Percentiles rank a stretch among this genome's conserved stretches.
phyloP scores from a whole-genome alignment of 2,888 invertebrate genomes.

The Himalopsyche kuldschensis region DNA sequence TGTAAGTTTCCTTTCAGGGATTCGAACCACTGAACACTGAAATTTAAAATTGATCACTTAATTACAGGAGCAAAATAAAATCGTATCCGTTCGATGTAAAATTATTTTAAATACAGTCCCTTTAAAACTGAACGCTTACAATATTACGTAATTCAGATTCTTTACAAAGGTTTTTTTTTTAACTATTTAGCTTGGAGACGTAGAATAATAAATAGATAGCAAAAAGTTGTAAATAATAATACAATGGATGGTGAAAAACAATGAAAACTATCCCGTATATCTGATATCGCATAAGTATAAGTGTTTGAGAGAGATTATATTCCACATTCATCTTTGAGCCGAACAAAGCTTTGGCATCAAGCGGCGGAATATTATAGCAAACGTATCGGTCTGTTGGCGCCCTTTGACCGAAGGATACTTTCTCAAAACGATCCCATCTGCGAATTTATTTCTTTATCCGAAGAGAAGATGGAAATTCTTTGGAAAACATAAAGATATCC shows the following conservation, averaged over 20 bases:
- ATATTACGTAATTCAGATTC: too few species aligned
- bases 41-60: too few species aligned
- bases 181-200: too few species aligned
- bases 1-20: too few species aligned
- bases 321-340: slow-evolving; percentile 7
- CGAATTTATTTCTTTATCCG: slow-evolving; percentile 39
- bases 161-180: too few species aligned
- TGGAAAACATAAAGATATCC: slow-evolving; percentile 7
- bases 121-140: too few species aligned
- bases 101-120: too few species aligned
- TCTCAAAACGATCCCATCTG: slow-evolving; percentile 54
- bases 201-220: too few species aligned
- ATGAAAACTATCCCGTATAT: not conserved
- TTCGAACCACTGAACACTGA: too few species aligned
- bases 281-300: not conserved
- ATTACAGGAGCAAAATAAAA: too few species aligned
- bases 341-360: slow-evolving; percentile 32
- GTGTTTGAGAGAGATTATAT: slow-evolving; percentile 6
- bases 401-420: slow-evolving; percentile 53
- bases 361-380: slow-evolving; percentile 38
- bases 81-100: too few species aligned
- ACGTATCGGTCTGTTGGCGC: slow-evolving; percentile 52
- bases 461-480: slow-evolving; percentile 24
- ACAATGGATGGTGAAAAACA: not conserved
- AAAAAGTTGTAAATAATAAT: not conserved